Conservation (phyloP, 2,113 vertebrate genomes). For the Eulacestoma nigropectus region DNA sequence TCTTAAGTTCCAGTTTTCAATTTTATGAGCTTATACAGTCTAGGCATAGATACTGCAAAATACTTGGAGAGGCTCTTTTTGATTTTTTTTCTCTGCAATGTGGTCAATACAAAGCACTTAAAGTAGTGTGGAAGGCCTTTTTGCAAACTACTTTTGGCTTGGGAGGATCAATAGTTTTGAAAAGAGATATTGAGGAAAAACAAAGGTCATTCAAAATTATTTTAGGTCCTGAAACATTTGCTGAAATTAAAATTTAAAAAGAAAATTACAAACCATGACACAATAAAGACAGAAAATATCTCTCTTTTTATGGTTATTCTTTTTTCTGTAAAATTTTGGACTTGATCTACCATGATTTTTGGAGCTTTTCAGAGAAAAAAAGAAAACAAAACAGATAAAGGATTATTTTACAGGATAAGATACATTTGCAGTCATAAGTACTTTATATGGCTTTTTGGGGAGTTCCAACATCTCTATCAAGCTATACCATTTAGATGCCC, state of each 20-base stretch:
- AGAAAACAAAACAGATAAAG: neutral
- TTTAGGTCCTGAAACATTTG: neutral
- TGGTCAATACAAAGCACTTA: neutral
- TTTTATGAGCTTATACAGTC: neutral
- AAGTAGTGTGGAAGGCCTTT: neutral
- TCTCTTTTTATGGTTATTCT: neutral
- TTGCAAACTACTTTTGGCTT: neutral
- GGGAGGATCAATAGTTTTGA: neutral
- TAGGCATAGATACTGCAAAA: neutral
- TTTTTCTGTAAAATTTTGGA: neutral
- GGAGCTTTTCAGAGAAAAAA: neutral
- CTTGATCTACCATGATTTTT: neutral
- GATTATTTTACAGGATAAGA: neutral
- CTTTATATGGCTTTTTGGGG: neutral
- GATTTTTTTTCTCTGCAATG: neutral
- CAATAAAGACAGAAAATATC: neutral
- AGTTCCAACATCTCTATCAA: neutral
- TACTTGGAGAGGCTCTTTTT: neutral
- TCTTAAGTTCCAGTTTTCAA: neutral
- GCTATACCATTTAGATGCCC: neutral
- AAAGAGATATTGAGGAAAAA: neutral
- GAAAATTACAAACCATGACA: neutral
- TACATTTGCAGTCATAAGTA: rapidly evolving
- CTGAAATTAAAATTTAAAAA: neutral
- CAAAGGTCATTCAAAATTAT: neutral